Evolutionary conservation across 1,140 invertebrate species (phyloP), one percentile per base, ranked within the genome.

Genomic region (Choristoneura fumiferana): DNA sequence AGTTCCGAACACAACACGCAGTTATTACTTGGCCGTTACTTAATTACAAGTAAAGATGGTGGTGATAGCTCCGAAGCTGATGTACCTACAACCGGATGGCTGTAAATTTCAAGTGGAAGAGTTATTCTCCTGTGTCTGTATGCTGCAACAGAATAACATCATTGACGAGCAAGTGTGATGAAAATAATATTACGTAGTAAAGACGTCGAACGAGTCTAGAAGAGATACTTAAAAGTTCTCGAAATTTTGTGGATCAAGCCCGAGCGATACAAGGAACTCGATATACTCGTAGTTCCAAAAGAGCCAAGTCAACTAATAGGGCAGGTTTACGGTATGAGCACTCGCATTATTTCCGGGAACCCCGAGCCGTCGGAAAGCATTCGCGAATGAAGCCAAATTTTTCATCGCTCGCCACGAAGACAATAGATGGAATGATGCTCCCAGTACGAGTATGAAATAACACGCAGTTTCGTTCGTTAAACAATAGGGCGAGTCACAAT

Each of bases 351-450:
- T 12, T 12, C 37, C 43, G 12, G 17, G 15, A 43, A n/a, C 10
- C 43, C 22, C 22, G n/a, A 22, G 43, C 1, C 17, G n/a, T 22
- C 8, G 29, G 12, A 38, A 54, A 63, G 63, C 57, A 65, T 63
- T 62, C 49, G 40, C 63, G 61, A 62, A 63, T 61, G 62, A 36
- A 61, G 62, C 66, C 63, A 55, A 72, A 72, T 61, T 69, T 65
- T 72, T 69, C 64, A 71, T 66, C 64, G 66, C 54, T 63, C 55
- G 40, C 54, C 15, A 33, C 58, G 43, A 67, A 66, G 63, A 73
- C 67, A 69, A 69, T 73, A 57, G 60, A 65, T 69, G 59, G 63
- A 66, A 68, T 64, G 62, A 62, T 62, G 60, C 58, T 63, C 37
- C 56, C 63, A 29, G 43, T 62, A 62, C 62, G 59, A 29, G 43